These are phyloP conservation scores for Alligator mississippiensis DNA, from an alignment of 2,113 vertebrate species.

Conservation along the genomic window DNA sequence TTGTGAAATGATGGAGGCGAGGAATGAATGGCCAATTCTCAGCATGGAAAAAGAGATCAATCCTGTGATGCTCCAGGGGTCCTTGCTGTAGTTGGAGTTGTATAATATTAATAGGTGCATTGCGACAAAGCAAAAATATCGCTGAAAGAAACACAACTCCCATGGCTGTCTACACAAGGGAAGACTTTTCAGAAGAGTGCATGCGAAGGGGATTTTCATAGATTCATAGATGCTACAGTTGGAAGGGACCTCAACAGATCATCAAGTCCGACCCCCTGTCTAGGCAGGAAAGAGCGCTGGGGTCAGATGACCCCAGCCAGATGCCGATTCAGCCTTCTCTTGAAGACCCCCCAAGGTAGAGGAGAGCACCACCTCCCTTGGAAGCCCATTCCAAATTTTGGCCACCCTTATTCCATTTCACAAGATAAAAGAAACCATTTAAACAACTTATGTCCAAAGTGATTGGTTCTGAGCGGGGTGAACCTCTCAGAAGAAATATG, in stretches of 20 bases:
- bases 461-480: neutral
- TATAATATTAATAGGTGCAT: neutral
- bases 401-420: neutral
- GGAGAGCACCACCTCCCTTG: neutral
- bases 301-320: too few relatives aligned
- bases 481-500: neutral
- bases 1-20: constrained; percentile 2
- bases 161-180: neutral
- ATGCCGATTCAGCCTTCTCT: too few relatives aligned
- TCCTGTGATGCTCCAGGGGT: neutral
- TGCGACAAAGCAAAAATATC: neutral
- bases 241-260: too few relatives aligned
- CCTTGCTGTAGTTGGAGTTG: neutral
- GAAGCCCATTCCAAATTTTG: too few relatives aligned
- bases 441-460: neutral
- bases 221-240: too few relatives aligned
- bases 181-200: too few relatives aligned
- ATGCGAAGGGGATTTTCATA: too few relatives aligned
- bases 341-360: neutral
- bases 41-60: neutral
- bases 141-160: neutral
- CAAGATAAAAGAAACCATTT: neutral
- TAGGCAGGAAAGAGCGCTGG: too few relatives aligned
- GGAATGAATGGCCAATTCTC: constrained; percentile 3
- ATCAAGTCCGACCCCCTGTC: too few relatives aligned